Conservation (phyloP, 2,797 vertebrate genomes). For the Gymnoscopelus braueri region DNA sequence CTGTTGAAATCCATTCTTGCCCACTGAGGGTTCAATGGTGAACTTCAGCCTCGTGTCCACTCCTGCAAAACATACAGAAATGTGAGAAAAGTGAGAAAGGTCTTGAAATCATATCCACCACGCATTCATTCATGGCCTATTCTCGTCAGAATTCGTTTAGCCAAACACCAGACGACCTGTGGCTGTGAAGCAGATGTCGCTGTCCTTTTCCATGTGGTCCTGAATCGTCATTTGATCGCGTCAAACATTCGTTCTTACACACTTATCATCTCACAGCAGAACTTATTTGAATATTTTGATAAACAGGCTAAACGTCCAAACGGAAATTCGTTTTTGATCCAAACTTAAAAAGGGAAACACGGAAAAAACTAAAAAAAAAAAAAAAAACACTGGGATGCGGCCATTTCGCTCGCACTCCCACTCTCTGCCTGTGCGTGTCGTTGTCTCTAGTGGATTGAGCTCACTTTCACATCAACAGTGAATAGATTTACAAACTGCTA, state of each 20-base stretch:
- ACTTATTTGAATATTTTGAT: background rate
- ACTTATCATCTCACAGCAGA: background rate
- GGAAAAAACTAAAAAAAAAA: background rate
- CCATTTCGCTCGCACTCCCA: conserved; percentile 26
- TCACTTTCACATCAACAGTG: no score
- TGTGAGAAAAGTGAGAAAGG: conserved; percentile 10
- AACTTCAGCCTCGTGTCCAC: conserved; percentile 98
- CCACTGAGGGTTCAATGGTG: conserved; percentile 94
- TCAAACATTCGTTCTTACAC: conserved; percentile 3
- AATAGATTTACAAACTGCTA: no score
- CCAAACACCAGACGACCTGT: no score
- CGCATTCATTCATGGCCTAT: no score
- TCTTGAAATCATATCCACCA: background rate
- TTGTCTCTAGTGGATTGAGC: background rate
- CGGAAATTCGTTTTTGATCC: conserved; percentile 56
- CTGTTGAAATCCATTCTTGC: conserved; percentile 98
- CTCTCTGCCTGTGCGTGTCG: background rate
- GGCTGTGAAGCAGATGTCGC: conserved; percentile 58
- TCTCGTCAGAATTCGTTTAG: no score
- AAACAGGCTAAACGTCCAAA: conserved; percentile 11
- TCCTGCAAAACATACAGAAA: conserved; percentile 78
- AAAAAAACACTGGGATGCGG: conserved; percentile 22
- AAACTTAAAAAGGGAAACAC: conserved; percentile 17
- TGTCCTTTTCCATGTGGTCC: conserved; percentile 85
- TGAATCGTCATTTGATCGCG: conserved; percentile 74